Evolutionary conservation across 2,113 vertebrate species (phyloP), one percentile per base, ranked within the genome.

Genomic region (Ahaetulla prasina): DNA sequence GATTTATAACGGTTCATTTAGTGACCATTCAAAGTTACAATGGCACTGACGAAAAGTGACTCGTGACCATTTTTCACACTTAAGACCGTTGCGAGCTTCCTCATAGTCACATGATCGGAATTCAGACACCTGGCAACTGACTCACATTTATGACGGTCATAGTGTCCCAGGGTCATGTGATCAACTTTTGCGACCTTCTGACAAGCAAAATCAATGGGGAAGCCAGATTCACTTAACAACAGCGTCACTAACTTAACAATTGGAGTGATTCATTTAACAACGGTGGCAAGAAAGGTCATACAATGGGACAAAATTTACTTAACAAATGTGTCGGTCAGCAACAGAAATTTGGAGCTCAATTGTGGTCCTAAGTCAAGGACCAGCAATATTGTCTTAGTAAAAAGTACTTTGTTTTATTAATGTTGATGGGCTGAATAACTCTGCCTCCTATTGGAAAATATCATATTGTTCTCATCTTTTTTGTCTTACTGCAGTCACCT

Each of bases 101-200:
- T 12, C 60, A 30, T 4, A 4, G 60, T 63, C 60, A n/a, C 1
- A 3, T 63, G 60, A 63, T 63, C 11, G n/a, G 12, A 30, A n/a
- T 60, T 60, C 25, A 60, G 57, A 60, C 9, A 27, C 3, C 8
- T 27, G 57, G 9, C 9, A 3, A 30, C 9, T 60, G 57, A 11
- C 3, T 11, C 57, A 4, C 11, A 27, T 60, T 60, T 60, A 30
- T 60, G 57, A 60, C 25, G 9, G 3, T 60, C 0, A 1, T 23
- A 1, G 8, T 10, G 23, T 27, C 9, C 25, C 3, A 0, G 25
- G 57, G 25, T 60, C 57, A 60, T 0, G 2, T 57, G 55, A 23
- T 57, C 0, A 7, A 2, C 25, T 60, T 60, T 60, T 60, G 23
- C 25, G 2, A 60, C 8, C 55, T 60, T 60, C 25, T 30, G 25